A percentile compares a stretch with the other conserved stretches of the same genome.
phyloP scores from a whole-genome alignment of 1,140 invertebrate species.

The Brachionus sp. region DNA sequence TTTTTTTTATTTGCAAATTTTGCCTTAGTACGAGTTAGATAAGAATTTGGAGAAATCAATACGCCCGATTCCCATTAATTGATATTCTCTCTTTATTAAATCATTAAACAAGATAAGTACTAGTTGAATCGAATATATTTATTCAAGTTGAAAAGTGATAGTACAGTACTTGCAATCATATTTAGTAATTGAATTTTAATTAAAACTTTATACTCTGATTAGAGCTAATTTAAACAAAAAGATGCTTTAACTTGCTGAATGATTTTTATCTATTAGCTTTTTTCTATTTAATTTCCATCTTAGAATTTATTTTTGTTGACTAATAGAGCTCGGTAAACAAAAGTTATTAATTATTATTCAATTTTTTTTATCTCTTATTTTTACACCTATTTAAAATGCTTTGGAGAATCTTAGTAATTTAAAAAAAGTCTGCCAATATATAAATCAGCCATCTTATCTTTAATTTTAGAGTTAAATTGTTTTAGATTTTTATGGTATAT shows the following conservation, averaged over 20 bases:
- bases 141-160: slow-evolving; percentile 21
- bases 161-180: background rate
- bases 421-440: too few relatives aligned
- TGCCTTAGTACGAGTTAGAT: background rate
- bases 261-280: background rate
- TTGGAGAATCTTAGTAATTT: too few relatives aligned
- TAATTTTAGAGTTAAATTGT: too few relatives aligned
- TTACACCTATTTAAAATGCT: too few relatives aligned
- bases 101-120: background rate
- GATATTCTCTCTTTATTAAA: background rate
- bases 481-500: too few relatives aligned
- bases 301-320: background rate
- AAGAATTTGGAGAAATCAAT: background rate
- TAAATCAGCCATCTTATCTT: too few relatives aligned
- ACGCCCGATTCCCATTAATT: background rate
- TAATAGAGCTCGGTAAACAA: background rate
- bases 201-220: background rate
- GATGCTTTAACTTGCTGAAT: background rate
- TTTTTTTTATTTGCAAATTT: slow-evolving; percentile 18
- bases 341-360: slow-evolving; percentile 1
- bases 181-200: slow-evolving; percentile 28
- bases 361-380: background rate
- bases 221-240: background rate
- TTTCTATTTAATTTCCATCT: background rate
- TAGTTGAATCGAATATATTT: background rate